phyloP scores from a whole-genome alignment of 2,797 vertebrate genomes.

The Margarornis squamiger region DNA sequence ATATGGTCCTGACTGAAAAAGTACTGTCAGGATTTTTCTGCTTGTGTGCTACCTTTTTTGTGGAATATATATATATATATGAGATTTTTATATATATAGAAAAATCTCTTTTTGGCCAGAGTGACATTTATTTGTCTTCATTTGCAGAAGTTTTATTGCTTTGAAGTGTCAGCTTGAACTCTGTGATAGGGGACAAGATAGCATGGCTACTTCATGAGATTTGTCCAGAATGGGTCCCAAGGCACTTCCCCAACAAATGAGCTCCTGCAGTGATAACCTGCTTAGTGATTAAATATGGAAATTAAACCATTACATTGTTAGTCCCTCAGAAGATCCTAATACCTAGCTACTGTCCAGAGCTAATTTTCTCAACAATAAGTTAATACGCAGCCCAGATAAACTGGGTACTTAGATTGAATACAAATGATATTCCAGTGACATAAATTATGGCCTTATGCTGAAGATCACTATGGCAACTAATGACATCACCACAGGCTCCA shows the following conservation, averaged over 20 bases:
- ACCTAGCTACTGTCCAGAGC: constrained; percentile 42
- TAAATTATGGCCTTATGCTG: constrained; percentile 72
- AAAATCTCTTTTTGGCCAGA: not conserved
- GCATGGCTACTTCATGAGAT: not conserved
- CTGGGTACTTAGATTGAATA: constrained; percentile 67
- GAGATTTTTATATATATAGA: not conserved
- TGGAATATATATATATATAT: not conserved
- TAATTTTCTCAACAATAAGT: constrained; percentile 70
- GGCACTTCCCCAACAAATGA: not conserved
- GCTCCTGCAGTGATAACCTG: not conserved
- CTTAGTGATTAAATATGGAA: constrained; percentile 7
- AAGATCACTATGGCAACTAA: constrained; percentile 79
- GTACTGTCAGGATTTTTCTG: not conserved
- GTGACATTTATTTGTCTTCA: not conserved
- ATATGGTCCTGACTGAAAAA: not conserved
- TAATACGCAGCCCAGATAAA: constrained; percentile 58
- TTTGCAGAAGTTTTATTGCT: not conserved
- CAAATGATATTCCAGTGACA: constrained; percentile 67
- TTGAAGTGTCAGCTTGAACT: not conserved
- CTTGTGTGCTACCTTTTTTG: not conserved
- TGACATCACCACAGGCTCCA: constrained; percentile 73
- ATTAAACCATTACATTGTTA: not conserved
- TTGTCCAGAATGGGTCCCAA: not conserved
- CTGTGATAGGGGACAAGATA: not conserved
- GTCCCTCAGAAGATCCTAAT: constrained; percentile 31